A percentile compares a stretch with the other conserved stretches of the same genome.
phyloP scores from a whole-genome alignment of 1,140 invertebrate species.

The Aphelenchoides besseyi region DNA sequence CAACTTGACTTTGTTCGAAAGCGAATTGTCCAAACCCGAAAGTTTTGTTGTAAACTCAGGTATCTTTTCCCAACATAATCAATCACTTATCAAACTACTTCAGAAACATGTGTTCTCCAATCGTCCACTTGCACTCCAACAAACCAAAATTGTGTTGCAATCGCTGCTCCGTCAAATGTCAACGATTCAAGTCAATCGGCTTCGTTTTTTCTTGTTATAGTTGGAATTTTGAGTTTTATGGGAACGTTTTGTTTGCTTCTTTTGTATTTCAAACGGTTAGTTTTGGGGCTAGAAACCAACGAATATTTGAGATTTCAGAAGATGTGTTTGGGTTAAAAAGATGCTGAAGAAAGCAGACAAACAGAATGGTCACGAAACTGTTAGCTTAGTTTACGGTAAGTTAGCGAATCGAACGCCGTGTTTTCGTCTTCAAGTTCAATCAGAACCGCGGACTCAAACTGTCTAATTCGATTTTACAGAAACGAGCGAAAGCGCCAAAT shows the following conservation, averaged over 20 bases:
- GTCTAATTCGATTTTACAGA: constrained; percentile 21
- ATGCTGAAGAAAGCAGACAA: constrained; percentile 50
- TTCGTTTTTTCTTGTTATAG: background rate
- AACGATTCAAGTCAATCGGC: background rate
- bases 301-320: background rate
- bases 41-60: constrained; percentile 32
- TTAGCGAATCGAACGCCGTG: constrained; percentile 10
- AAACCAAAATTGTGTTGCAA: constrained; percentile 33
- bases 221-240: background rate
- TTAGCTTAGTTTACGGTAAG: constrained; percentile 55
- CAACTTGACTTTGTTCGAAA: constrained; percentile 35
- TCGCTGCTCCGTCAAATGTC: constrained; percentile 3
- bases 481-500: constrained; percentile 7
- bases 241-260: background rate
- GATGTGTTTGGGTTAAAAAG: constrained; percentile 43
- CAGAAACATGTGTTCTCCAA: constrained; percentile 47
- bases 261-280: background rate
- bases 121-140: constrained; percentile 51
- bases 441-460: constrained; percentile 7
- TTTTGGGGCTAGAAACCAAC: background rate
- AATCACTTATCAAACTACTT: constrained; percentile 2
- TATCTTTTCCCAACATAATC: background rate
- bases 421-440: constrained; percentile 23
- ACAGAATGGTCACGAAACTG: constrained; percentile 42
- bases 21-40: constrained; percentile 35